A percentile compares a stretch with the other conserved stretches of the same genome.
phyloP scores from a whole-genome alignment of 2,113 vertebrate species.

The Petromus typicus region DNA sequence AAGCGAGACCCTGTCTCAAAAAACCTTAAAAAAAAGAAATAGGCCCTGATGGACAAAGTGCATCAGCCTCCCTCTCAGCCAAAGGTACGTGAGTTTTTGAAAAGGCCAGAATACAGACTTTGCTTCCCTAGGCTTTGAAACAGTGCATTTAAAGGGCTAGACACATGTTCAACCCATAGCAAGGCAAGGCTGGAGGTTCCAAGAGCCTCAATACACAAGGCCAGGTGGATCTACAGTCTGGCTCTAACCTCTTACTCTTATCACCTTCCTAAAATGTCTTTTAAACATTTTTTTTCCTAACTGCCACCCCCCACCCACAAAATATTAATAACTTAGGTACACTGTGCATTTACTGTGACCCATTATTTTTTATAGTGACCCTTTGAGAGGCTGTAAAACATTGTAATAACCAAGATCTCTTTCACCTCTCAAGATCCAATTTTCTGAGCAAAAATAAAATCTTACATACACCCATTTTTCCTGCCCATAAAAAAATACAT shows the following conservation, averaged over 20 bases:
- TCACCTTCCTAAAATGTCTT: not conserved
- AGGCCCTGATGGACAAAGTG: not conserved
- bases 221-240: rapidly evolving
- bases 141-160: not conserved
- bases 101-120: rapidly evolving
- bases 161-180: not conserved
- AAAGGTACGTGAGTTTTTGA: not conserved
- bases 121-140: not conserved
- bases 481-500: not conserved
- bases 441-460: slow-evolving; percentile 12
- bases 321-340: not conserved
- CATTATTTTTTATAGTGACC: not conserved
- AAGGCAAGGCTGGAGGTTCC: not conserved
- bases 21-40: too few relatives aligned
- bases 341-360: not conserved
- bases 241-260: not conserved
- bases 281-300: not conserved
- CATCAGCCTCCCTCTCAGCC: not conserved
- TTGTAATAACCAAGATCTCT: not conserved
- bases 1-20: too few relatives aligned
- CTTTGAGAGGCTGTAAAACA: not conserved
- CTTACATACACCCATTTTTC: not conserved
- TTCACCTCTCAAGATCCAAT: not conserved
- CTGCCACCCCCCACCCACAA: not conserved
- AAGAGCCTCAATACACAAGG: not conserved